Base-by-base conservation (phyloP, 2,797 vertebrate species). In the Rhinophrynus dorsalis region DNA sequence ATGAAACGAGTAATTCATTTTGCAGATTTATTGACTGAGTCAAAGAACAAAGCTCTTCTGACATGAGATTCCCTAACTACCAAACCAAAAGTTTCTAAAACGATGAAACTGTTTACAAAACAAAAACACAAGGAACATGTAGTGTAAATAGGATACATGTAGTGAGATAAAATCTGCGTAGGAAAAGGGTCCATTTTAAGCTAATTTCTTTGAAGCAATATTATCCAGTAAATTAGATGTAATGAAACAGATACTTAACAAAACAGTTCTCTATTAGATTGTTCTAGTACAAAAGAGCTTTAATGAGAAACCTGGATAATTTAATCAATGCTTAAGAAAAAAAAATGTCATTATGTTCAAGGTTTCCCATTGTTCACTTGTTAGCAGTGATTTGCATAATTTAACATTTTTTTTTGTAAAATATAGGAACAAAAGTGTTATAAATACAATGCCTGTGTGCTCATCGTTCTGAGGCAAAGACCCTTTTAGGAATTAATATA, bases 281-380 rank as follows among this genome's bases (percentile, higher is more conserved):
- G 44, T 30, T 23, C 37, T 33, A 65, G 40, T 51, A 58, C 52
- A 64, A 65, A 65, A 59, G 33, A 17, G 50, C 17, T 65, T 50
- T 72, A 72, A 72, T 72, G 61, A 72, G 69, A 58, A 61, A 65
- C 47, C 52, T 57, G 24, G 69, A 59, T 72, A 72, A 72, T 65
- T 65, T 72, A 65, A 72, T 72, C 61, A 65, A 52, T 58, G 69
- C 27, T 65, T 58, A 65, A 72, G 61, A 26, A 65, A 38, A n/a
- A n/a, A 52, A 57, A 64, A 65, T 65, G 52, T 65, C 65, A 58
- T 72, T 72, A 65, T 48, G 44, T 26, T 12, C 24, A 26, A 45
- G 69, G 61, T 65, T 65, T 72, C 54, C 54, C 44, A 56, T 65
- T 72, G 61, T 54, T 72, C 2, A 21, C 59, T 59, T 30, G 54